Conservation (phyloP, 2,113 vertebrate species). For the Illadopsis cleaveri region DNA sequence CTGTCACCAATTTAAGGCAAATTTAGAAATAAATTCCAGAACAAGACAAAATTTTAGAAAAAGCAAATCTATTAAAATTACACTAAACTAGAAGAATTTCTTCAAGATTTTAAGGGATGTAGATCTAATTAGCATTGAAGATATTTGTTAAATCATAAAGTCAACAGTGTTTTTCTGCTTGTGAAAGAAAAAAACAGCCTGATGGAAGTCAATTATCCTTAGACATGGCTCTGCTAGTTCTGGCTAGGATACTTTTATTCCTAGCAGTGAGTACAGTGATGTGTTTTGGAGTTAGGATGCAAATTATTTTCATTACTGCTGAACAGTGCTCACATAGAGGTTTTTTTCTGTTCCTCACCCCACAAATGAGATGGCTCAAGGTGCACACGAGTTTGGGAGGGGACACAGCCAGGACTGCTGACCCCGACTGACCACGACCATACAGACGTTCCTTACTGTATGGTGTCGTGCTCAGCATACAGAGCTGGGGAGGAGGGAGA, state of each 20-base stretch:
- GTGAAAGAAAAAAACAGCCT: not conserved
- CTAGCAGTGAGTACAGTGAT: no score
- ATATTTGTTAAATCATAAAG: not conserved
- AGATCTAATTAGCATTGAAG: not conserved
- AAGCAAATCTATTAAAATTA: not conserved
- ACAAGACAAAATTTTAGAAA: not conserved
- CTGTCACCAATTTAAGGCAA: not conserved
- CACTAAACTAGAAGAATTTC: not conserved
- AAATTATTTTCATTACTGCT: not conserved
- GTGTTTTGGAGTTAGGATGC: fast-evolving
- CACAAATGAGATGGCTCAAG: not conserved
- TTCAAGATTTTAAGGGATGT: not conserved
- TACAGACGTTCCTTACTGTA: fast-evolving
- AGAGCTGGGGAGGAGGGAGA: not conserved
- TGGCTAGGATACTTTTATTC: not conserved
- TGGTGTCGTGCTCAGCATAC: fast-evolving
- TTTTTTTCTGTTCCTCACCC: not conserved
- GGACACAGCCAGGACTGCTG: not conserved
- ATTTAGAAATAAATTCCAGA: not conserved
- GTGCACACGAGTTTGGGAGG: fast-evolving
- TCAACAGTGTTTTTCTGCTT: not conserved
- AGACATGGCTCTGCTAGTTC: not conserved
- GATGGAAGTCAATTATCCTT: not conserved
- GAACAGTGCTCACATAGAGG: not conserved
- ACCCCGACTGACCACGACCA: fast-evolving